Percentiles rank a stretch among this genome's conserved stretches.
Evolutionary conservation across 64 coral and sea anemone species (phyloP).

Genomic region (Stylophora pistillata): DNA sequence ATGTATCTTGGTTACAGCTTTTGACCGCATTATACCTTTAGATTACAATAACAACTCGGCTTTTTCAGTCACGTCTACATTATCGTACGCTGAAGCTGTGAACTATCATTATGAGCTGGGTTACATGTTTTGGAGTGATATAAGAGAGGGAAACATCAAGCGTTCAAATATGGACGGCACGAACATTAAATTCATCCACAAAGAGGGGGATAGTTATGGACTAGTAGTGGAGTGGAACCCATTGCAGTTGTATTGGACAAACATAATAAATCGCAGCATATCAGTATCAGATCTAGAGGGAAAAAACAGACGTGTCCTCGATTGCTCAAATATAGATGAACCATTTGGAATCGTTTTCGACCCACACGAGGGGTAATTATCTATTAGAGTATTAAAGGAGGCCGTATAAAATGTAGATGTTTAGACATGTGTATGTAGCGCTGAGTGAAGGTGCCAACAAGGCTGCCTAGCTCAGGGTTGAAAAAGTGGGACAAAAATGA

Average conservation of each 20-base stretch:
- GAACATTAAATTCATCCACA: conserved; percentile 1
- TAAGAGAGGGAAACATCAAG: conserved; percentile 11
- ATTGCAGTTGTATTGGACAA: conserved; percentile 65
- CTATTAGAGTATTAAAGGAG: conserved; percentile 70
- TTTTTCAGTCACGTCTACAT: conserved; percentile 15
- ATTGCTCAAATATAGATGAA: too few species aligned
- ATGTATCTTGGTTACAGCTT: conserved; percentile 65
- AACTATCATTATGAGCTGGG: conserved; percentile 59
- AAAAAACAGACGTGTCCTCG: conserved; percentile 38
- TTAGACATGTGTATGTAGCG: too few species aligned
- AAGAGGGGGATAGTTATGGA: conserved; percentile 28
- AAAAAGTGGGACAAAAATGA: too few species aligned
- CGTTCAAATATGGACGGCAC: conserved; percentile 49
- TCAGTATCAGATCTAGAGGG: conserved; percentile 32
- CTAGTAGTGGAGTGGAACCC: too few species aligned
- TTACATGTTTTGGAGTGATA: conserved; percentile 74
- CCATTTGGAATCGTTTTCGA: too few species aligned
- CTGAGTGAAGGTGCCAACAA: too few species aligned
- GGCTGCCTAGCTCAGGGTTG: too few species aligned
- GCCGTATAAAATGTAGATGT: too few species aligned
- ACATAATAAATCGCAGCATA: conserved; percentile 26
- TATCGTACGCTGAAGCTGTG: conserved; percentile 29
- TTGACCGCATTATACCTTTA: conserved; percentile 55
- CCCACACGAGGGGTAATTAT: too few species aligned
- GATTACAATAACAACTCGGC: conserved; percentile 2